A percentile compares a stretch with the other conserved stretches of the same genome.
These are phyloP conservation scores for Periophthalmus modestus DNA, from an alignment of 2,113 vertebrate genomes.

Conservation along the genomic window DNA sequence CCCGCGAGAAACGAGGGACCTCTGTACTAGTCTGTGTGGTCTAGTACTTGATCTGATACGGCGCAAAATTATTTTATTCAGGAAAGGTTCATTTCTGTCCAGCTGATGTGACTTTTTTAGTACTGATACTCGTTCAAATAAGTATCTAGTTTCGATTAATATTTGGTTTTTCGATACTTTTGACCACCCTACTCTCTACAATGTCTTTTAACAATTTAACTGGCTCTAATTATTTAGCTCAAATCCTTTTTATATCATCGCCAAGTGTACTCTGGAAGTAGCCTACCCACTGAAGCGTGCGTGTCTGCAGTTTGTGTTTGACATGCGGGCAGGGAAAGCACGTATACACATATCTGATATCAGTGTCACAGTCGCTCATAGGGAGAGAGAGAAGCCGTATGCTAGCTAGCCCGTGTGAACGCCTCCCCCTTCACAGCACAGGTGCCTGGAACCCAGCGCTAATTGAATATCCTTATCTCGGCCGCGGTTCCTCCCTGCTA, in stretches of 20 bases:
- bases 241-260: background rate
- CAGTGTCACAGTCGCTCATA: conserved; percentile 25
- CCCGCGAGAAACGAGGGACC: too few species aligned
- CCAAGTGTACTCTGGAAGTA: background rate
- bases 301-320: conserved; percentile 16
- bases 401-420: conserved; percentile 30
- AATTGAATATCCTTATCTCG: conserved; percentile 73
- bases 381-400: conserved; percentile 33
- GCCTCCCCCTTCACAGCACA: conserved; percentile 30
- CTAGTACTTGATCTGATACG: too few species aligned
- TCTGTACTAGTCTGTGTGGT: too few species aligned
- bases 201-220: background rate
- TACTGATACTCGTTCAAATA: too few species aligned
- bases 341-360: conserved; percentile 46
- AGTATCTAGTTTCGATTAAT: too few species aligned
- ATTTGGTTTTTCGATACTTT: too few species aligned
- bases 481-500: conserved; percentile 39
- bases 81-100: too few species aligned
- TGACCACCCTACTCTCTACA: background rate
- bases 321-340: conserved; percentile 45
- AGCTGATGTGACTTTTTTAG: too few species aligned
- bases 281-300: background rate
- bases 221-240: background rate
- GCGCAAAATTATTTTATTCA: too few species aligned
- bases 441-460: conserved; percentile 35